A percentile compares a stretch with the other conserved stretches of the same genome.
These are phyloP conservation scores for Penaeus chinensis DNA, from an alignment of 1,140 invertebrate genomes.

Conservation along the genomic window DNA sequence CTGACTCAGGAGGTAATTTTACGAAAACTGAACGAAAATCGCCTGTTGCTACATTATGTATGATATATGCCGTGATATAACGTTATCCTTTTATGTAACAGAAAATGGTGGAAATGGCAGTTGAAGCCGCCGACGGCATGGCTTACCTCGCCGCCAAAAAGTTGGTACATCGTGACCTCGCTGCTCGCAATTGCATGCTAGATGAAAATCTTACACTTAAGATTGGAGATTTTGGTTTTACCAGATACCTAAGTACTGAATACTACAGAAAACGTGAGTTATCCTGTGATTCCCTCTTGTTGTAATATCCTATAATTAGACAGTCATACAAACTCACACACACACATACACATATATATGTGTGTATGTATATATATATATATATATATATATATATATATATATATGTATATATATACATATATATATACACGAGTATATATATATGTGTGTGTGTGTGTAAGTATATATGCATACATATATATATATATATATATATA, in stretches of 20 bases:
- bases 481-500: too few relatives aligned
- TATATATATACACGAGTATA: too few relatives aligned
- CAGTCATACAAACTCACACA: slow-evolving; percentile 3
- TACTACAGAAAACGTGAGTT: slow-evolving; percentile 67
- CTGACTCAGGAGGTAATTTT: slow-evolving; percentile 37
- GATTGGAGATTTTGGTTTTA: slow-evolving; percentile 72
- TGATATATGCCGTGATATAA: not conserved
- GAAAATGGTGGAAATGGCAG: slow-evolving; percentile 49
- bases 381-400: too few relatives aligned
- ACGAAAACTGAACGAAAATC: not conserved
- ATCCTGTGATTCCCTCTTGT: not conserved
- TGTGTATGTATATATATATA: too few relatives aligned
- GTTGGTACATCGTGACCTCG: slow-evolving; percentile 72
- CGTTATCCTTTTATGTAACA: not conserved
- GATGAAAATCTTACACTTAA: slow-evolving; percentile 67
- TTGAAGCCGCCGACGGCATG: slow-evolving; percentile 68
- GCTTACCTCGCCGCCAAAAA: slow-evolving; percentile 70
- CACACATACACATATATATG: not conserved
- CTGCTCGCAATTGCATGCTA: slow-evolving; percentile 70
- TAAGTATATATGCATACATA: too few relatives aligned
- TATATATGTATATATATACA: too few relatives aligned
- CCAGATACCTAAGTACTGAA: slow-evolving; percentile 70
- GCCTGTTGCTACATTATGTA: not conserved
- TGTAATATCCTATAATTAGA: not conserved
- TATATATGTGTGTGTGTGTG: too few relatives aligned